phyloP scores from a whole-genome alignment of 2,797 vertebrate species.

The Argentina silus region DNA sequence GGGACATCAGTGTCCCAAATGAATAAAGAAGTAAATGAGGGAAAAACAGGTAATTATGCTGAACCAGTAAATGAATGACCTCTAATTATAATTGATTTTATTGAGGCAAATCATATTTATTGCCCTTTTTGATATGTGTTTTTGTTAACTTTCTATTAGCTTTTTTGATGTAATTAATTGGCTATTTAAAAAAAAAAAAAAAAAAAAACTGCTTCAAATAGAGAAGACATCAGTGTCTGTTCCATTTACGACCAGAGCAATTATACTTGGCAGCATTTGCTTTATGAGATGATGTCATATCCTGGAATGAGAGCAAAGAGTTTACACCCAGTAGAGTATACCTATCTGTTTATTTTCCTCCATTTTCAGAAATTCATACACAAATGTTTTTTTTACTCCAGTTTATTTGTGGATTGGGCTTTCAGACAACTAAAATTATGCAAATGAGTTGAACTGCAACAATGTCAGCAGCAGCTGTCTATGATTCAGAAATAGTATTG shows the following conservation, averaged over 20 bases:
- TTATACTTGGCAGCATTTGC: slow-evolving; percentile 50
- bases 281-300: slow-evolving; percentile 59
- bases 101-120: slow-evolving; percentile 67
- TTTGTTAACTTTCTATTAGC: slow-evolving; percentile 61
- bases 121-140: slow-evolving; percentile 69
- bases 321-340: slow-evolving; percentile 39
- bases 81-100: slow-evolving; percentile 79
- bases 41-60: slow-evolving; percentile 84
- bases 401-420: slow-evolving; percentile 19
- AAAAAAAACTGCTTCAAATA: slow-evolving; percentile 40
- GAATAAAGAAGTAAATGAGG: slow-evolving; percentile 81
- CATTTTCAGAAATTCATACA: slow-evolving; percentile 34
- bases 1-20: slow-evolving; percentile 74
- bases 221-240: slow-evolving; percentile 37
- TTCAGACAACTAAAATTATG: slow-evolving; percentile 38
- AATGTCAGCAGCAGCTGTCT: slow-evolving; percentile 20
- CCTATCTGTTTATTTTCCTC: slow-evolving; percentile 41
- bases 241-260: slow-evolving; percentile 55
- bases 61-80: slow-evolving; percentile 80
- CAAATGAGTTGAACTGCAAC: slow-evolving; percentile 29
- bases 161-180: slow-evolving; percentile 76
- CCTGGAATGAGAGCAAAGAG: slow-evolving; percentile 54
- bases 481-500: slow-evolving; percentile 39
- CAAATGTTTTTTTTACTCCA: slow-evolving; percentile 25
- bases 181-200: too few species aligned